Percentiles rank a stretch among this genome's conserved stretches.
These are phyloP conservation scores for Chelonia mydas DNA, from an alignment of 2,797 vertebrate species.

Conservation along the genomic window DNA sequence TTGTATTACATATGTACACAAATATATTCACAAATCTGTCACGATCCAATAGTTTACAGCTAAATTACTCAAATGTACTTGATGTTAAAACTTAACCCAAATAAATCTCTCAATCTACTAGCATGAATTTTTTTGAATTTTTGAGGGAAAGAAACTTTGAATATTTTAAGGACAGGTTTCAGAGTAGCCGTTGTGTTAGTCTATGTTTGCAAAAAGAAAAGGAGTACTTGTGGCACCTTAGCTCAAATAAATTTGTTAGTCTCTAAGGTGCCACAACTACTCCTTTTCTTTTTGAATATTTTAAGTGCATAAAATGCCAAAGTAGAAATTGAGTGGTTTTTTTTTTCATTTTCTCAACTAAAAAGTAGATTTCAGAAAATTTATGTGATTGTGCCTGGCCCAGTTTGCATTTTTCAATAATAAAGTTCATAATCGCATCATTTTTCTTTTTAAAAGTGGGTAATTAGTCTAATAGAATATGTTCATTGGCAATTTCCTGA, in stretches of 20 bases:
- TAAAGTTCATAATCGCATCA: constrained; percentile 54
- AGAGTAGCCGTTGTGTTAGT: no score
- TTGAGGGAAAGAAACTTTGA: constrained; percentile 61
- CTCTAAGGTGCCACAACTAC: no score
- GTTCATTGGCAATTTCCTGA: constrained; percentile 59
- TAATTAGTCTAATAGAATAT: constrained; percentile 17
- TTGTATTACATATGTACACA: constrained; percentile 76
- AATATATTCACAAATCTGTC: constrained; percentile 78
- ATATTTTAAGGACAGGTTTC: constrained; percentile 35
- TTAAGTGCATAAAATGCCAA: constrained; percentile 44
- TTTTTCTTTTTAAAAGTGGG: constrained; percentile 45
- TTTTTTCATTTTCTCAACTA: constrained; percentile 60
- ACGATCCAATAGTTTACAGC: constrained; percentile 77
- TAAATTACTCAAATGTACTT: constrained; percentile 77
- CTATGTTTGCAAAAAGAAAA: no score
- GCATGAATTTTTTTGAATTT: constrained; percentile 66
- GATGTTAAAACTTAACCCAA: constrained; percentile 75
- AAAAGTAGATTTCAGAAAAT: constrained; percentile 30
- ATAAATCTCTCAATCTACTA: constrained; percentile 76
- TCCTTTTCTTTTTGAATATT: constrained; percentile 33
- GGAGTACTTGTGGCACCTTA: no score
- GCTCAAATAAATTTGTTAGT: no score
- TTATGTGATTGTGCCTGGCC: not conserved
- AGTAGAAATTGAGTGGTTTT: not conserved
- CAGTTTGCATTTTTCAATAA: constrained; percentile 33